Evolutionary conservation across 2,113 vertebrate genomes (phyloP).

Genomic region (Entomyzon cyanotis): DNA sequence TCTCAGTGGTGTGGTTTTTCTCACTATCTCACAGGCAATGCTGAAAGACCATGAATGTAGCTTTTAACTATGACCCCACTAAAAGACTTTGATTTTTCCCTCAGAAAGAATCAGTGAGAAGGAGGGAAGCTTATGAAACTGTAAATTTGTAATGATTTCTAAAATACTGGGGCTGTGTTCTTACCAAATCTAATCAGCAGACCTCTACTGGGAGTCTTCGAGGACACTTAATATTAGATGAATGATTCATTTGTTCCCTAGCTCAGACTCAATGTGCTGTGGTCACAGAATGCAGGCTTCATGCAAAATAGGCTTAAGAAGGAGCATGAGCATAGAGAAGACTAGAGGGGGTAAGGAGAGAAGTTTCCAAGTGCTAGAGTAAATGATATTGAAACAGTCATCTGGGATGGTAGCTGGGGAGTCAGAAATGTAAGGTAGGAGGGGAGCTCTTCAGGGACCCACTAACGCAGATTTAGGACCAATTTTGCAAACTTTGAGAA

Average conservation of each 20-base stretch:
- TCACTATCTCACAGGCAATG: neutral
- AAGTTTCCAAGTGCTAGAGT: neutral
- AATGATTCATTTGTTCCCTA: neutral
- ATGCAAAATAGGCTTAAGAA: neutral
- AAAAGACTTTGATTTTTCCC: neutral
- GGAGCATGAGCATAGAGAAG: neutral
- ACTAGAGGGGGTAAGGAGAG: neutral
- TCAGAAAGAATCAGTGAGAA: neutral
- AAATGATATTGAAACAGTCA: neutral
- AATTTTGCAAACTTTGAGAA: neutral
- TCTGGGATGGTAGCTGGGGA: neutral
- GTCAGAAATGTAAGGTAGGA: neutral
- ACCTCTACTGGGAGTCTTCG: neutral
- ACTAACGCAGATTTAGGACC: neutral
- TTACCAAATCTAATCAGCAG: neutral
- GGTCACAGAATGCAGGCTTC: neutral
- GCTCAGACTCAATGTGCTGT: neutral
- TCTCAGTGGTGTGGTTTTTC: neutral
- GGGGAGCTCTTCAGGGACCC: neutral
- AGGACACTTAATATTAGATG: neutral
- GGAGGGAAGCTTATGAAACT: neutral
- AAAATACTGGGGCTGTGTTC: neutral
- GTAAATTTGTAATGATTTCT: neutral
- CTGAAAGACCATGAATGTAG: neutral
- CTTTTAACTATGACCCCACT: neutral